These are phyloP conservation scores for Nicator chloris DNA, from an alignment of 2,113 vertebrate species.

Conservation along the genomic window DNA sequence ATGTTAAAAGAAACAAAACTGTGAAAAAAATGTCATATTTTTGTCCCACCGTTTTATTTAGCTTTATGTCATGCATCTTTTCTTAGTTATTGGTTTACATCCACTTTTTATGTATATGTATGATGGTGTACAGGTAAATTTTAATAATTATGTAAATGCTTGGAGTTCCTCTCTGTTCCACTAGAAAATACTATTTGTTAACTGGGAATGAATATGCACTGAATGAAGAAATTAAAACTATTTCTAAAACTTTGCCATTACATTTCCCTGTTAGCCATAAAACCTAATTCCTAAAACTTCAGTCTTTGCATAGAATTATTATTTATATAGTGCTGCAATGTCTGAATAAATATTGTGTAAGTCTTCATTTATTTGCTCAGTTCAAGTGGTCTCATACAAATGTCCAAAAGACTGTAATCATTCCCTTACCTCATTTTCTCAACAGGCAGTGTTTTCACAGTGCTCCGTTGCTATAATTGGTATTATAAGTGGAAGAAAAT, in stretches of 20 bases:
- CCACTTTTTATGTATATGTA: not conserved
- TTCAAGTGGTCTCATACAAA: not conserved
- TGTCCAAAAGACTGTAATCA: not conserved
- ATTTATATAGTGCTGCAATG: not conserved
- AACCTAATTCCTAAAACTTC: not conserved
- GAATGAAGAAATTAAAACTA: not conserved
- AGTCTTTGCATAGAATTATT: not conserved
- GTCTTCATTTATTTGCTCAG: not conserved
- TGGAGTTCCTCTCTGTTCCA: not conserved
- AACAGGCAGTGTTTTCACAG: not conserved
- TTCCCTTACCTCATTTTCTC: not conserved
- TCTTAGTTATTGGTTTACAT: not conserved
- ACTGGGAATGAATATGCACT: not conserved
- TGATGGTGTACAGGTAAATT: not conserved
- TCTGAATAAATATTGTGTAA: not conserved
- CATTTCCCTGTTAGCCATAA: not conserved
- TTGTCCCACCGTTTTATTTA: not conserved
- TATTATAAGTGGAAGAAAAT: conserved; percentile 1
- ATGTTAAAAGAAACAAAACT: not conserved
- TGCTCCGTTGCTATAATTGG: not conserved
- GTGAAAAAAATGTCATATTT: not conserved
- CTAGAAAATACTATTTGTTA: not conserved
- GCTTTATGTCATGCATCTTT: not conserved
- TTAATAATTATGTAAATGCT: not conserved
- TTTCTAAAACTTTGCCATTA: not conserved